A percentile compares a stretch with the other conserved stretches of the same genome.
These are phyloP conservation scores for Uloborus diversus DNA, from an alignment of 1,140 invertebrate species.

Conservation along the genomic window DNA sequence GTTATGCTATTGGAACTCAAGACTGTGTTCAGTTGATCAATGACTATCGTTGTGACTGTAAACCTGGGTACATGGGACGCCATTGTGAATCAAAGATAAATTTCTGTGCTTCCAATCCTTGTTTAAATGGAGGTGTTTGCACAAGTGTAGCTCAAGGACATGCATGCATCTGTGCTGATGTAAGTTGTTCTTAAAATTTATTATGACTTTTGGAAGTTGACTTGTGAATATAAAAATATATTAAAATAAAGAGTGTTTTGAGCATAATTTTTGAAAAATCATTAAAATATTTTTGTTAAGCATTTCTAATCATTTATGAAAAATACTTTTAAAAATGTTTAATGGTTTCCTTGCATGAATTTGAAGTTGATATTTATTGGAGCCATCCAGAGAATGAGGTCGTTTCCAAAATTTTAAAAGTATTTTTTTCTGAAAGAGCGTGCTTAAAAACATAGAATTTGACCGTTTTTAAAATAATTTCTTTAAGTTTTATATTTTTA, in stretches of 20 bases:
- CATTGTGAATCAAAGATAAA: conserved; percentile 92
- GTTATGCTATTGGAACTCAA: conserved; percentile 81
- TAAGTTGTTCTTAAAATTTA: conserved; percentile 35
- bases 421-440: no score
- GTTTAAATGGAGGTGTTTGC: conserved; percentile 89
- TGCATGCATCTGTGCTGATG: conserved; percentile 80
- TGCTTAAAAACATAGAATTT: no score
- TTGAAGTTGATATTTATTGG: no score
- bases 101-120: conserved; percentile 89
- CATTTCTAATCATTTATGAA: no score
- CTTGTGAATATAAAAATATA: background rate
- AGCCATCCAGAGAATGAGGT: no score
- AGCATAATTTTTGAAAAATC: background rate
- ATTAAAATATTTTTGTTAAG: conserved; percentile 13
- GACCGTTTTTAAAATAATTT: no score
- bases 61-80: conserved; percentile 86
- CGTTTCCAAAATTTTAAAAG: no score
- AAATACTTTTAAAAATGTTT: no score
- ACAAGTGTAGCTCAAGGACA: conserved; percentile 76
- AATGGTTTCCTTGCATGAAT: no score
- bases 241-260: background rate
- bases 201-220: background rate
- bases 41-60: conserved; percentile 90
- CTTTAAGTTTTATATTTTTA: no score
- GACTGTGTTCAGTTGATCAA: conserved; percentile 77